Percentiles rank a stretch among this genome's conserved stretches.
Conservation (phyloP, 2,113 vertebrate species). For the Rhynchomys soricoides region DNA sequence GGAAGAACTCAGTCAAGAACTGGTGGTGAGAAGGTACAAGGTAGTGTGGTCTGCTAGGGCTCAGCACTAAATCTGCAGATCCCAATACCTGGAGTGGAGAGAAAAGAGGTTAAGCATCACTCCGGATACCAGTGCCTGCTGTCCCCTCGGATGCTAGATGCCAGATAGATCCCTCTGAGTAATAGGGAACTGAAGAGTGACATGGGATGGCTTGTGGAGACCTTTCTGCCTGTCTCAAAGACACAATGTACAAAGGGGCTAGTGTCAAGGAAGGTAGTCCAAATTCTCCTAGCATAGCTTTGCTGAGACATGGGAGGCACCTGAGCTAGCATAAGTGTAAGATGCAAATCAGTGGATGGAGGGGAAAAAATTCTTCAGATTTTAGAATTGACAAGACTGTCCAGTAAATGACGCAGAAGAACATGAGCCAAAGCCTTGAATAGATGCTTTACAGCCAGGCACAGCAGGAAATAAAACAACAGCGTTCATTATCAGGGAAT, state of each 20-base stretch:
- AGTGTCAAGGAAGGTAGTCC: background rate
- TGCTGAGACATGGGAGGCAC: background rate
- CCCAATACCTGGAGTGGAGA: background rate
- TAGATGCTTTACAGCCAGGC: background rate
- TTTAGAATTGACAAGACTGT: background rate
- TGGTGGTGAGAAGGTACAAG: background rate
- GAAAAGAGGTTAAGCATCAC: background rate
- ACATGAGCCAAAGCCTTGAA: background rate
- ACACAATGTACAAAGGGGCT: background rate
- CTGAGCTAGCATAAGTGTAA: background rate
- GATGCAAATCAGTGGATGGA: background rate
- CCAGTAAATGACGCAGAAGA: background rate
- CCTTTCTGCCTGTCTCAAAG: constrained; percentile 8
- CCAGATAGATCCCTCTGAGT: background rate
- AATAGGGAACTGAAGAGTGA: background rate
- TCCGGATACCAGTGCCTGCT: background rate
- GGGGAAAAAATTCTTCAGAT: background rate
- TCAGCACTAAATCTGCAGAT: background rate
- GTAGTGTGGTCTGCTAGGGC: fast-evolving
- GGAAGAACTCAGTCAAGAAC: background rate
- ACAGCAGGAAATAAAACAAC: background rate
- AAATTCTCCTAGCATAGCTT: background rate
- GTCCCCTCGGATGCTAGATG: background rate
- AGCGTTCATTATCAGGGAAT: background rate
- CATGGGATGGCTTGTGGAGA: background rate